Percentiles rank a stretch among this genome's conserved stretches.
Evolutionary conservation across 2,888 invertebrate species (phyloP).

Genomic region (Sinopyrophorus schimmeli): DNA sequence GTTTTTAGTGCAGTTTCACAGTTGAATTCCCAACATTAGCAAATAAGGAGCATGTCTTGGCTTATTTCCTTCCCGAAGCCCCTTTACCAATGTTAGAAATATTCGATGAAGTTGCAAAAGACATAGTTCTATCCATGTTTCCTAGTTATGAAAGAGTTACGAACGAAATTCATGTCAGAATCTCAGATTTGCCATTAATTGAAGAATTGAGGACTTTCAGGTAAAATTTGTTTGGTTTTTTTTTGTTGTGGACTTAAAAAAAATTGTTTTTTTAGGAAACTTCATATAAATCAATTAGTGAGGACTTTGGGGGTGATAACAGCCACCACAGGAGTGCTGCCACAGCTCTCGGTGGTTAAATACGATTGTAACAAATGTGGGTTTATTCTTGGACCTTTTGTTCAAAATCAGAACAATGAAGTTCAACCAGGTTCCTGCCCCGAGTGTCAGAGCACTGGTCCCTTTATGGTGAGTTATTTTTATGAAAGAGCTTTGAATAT

Average conservation of each 20-base stretch:
- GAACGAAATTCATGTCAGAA: constrained; percentile 91
- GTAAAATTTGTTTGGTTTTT: constrained; percentile 47
- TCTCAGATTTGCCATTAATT: constrained; percentile 91
- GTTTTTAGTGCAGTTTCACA: constrained; percentile 72
- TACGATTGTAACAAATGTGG: constrained; percentile 98
- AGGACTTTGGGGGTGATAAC: constrained; percentile 94
- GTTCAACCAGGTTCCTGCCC: constrained; percentile 97
- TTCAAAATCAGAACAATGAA: constrained; percentile 91
- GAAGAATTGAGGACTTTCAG: constrained; percentile 92
- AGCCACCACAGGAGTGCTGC: constrained; percentile 91
- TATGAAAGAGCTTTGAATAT: too few species aligned
- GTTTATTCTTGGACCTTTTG: constrained; percentile 93
- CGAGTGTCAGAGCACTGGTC: constrained; percentile 95
- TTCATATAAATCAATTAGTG: constrained; percentile 92
- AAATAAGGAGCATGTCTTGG: constrained; percentile 87
- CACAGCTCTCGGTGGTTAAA: constrained; percentile 93
- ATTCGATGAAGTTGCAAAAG: constrained; percentile 93
- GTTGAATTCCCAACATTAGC: constrained; percentile 93
- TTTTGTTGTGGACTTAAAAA: neutral
- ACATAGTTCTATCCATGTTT: constrained; percentile 89
- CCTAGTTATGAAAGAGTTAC: constrained; percentile 96
- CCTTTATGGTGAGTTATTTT: constrained; percentile 87
- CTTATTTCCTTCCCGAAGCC: constrained; percentile 97
- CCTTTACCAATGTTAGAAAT: constrained; percentile 96
- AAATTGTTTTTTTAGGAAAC: constrained; percentile 63